A percentile compares a stretch with the other conserved stretches of the same genome.
Evolutionary conservation across 2,888 invertebrate genomes (phyloP).

Genomic region (Pardosa pseudoannulata): DNA sequence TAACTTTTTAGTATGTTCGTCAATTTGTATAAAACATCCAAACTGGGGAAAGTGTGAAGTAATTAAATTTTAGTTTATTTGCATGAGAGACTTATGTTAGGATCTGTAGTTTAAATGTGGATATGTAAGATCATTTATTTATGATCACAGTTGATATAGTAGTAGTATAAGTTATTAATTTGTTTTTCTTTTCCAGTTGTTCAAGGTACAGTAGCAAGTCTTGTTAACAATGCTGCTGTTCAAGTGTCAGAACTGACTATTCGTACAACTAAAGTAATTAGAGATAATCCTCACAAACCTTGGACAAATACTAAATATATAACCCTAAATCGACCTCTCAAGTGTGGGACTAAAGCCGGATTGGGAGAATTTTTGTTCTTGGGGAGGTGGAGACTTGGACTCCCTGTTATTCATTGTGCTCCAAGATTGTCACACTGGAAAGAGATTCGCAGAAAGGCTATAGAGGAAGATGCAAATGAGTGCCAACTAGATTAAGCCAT

Average conservation of each 20-base stretch:
- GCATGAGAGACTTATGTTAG: too few relatives aligned
- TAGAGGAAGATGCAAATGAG: conserved; percentile 82
- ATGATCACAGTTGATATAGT: too few relatives aligned
- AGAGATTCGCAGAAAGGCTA: conserved; percentile 81
- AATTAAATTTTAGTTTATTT: too few relatives aligned
- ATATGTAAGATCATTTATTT: too few relatives aligned
- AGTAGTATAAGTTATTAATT: too few relatives aligned
- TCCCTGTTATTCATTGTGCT: conserved; percentile 85
- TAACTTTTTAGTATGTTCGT: too few relatives aligned
- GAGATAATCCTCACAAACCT: conserved; percentile 75
- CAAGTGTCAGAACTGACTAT: conserved; percentile 84
- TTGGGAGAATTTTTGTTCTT: conserved; percentile 87
- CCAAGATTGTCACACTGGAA: conserved; percentile 85
- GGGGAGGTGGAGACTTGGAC: conserved; percentile 84
- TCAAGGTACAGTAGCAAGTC: conserved; percentile 84
- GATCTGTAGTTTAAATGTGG: too few relatives aligned
- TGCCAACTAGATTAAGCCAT: conserved; percentile 78
- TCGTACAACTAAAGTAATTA: conserved; percentile 83
- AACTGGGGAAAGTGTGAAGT: too few relatives aligned
- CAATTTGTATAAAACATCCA: too few relatives aligned
- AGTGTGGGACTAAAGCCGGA: conserved; percentile 86
- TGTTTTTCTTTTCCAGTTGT: conserved; percentile 80
- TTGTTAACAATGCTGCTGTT: conserved; percentile 82
- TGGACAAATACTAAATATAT: conserved; percentile 55
- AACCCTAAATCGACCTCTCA: conserved; percentile 80